Evolutionary conservation across 2,113 vertebrate genomes (phyloP).

Genomic region (Myodes glareolus): DNA sequence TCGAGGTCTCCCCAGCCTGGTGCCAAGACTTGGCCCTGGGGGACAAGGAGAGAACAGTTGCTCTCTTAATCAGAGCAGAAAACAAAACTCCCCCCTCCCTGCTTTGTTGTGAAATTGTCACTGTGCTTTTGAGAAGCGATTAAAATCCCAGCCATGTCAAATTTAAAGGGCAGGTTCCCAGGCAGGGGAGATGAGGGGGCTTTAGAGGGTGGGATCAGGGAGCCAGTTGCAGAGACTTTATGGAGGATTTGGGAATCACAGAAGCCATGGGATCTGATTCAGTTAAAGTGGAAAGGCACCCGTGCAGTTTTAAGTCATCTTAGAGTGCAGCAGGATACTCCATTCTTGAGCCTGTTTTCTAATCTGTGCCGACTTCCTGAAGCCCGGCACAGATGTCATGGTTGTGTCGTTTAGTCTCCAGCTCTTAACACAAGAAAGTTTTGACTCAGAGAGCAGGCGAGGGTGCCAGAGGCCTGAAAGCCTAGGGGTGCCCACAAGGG

Average conservation of each 20-base stretch:
- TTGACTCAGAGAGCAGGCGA: background rate
- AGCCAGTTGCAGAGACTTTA: slow-evolving; percentile 56
- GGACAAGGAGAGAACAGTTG: slow-evolving; percentile 76
- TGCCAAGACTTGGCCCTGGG: slow-evolving; percentile 73
- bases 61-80: slow-evolving; percentile 77
- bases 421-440: slow-evolving; percentile 14
- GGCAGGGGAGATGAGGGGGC: slow-evolving; percentile 43
- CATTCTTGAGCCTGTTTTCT: background rate
- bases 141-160: slow-evolving; percentile 80
- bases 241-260: slow-evolving; percentile 69
- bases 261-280: slow-evolving; percentile 70
- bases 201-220: background rate
- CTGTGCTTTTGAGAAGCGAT: slow-evolving; percentile 79
- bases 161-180: slow-evolving; percentile 83
- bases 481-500: background rate
- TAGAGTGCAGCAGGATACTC: background rate
- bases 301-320: slow-evolving; percentile 12
- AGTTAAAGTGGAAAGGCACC: slow-evolving; percentile 62
- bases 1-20: slow-evolving; percentile 66
- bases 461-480: background rate
- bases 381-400: background rate
- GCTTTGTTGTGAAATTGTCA: slow-evolving; percentile 80
- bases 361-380: slow-evolving; percentile 19
- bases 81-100: slow-evolving; percentile 67
- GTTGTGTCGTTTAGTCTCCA: slow-evolving; percentile 1